Evolutionary conservation across 2,888 invertebrate species (phyloP), one percentile per base, ranked within the genome.

Genomic region (Megaustenia siamemsis): DNA sequence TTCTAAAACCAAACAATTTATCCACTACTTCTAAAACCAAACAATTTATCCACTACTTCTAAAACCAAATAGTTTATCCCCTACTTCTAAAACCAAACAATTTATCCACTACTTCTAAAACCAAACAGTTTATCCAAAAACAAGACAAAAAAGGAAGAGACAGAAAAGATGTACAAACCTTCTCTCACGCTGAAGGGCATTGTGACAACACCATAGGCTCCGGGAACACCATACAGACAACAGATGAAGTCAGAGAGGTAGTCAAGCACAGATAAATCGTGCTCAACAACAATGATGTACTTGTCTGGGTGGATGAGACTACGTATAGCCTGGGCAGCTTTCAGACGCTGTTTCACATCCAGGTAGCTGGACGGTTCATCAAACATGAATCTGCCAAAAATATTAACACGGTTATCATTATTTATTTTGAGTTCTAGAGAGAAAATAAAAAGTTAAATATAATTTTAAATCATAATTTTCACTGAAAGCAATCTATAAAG

Each of bases 101-200:
- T 5, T 15, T 8, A 49, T 49, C 49, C 15, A 10, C 49, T 49
- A 10, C 49, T 15, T 49, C 49, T 49, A 10, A 15, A 6, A 49
- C 49, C 49, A 49, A 15, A 49, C 49, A 49, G 6, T 49, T 10
- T 49, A 49, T 49, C 49, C 12, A 56, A 4, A 56, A 21, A 15
- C 1, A 63, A 10, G 18, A 40, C 0, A 69, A 38, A 38, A 6
- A n/a, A n/a, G n/a, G n/a, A n/a, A n/a, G n/a, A n/a, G n/a, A n/a
- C n/a, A n/a, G n/a, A n/a, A n/a, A n/a, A n/a, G n/a, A n/a, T n/a
- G n/a, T 10, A 73, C 45, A 45, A 32, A 73, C 73, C 73, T 97
- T 99, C 99, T 91, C 99, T 96, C 12, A 99, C 99, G 40, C 99
- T 99, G 95, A 98, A 99, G 80, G 99, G 99, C 98, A 99, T 98